phyloP scores from a whole-genome alignment of 2,888 invertebrate genomes.

The Hipparchia sbordonii region DNA sequence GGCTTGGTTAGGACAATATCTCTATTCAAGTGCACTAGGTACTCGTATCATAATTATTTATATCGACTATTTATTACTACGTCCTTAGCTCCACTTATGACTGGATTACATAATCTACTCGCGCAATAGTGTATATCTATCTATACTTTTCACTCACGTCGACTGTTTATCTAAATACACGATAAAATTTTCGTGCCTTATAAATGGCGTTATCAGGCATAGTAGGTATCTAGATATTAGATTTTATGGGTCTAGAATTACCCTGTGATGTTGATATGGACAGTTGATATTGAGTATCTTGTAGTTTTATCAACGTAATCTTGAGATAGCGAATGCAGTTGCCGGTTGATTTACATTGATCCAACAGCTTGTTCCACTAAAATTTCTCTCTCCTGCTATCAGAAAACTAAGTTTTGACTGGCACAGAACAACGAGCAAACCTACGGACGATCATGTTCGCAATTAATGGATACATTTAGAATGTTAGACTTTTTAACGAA shows the following conservation, averaged over 20 bases:
- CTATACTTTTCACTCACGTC: not conserved
- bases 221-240: not conserved
- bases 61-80: not conserved
- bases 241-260: conserved; percentile 14
- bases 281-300: not conserved
- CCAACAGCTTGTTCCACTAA: not conserved
- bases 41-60: not conserved
- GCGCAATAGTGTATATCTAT: not conserved
- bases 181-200: conserved; percentile 13
- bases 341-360: not conserved
- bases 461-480: too few relatives aligned
- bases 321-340: not conserved
- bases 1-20: not conserved
- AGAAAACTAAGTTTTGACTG: too few relatives aligned
- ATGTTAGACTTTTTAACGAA: too few relatives aligned
- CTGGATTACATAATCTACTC: conserved; percentile 2
- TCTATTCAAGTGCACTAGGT: not conserved
- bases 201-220: conserved; percentile 14
- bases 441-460: too few relatives aligned
- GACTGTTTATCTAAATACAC: conserved; percentile 15
- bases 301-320: not conserved
- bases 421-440: too few relatives aligned
- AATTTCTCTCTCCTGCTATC: too few relatives aligned
- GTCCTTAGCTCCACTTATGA: not conserved
- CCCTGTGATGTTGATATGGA: not conserved